Conservation (phyloP, 2,888 invertebrate genomes). For the Epinotia demarniana region DNA sequence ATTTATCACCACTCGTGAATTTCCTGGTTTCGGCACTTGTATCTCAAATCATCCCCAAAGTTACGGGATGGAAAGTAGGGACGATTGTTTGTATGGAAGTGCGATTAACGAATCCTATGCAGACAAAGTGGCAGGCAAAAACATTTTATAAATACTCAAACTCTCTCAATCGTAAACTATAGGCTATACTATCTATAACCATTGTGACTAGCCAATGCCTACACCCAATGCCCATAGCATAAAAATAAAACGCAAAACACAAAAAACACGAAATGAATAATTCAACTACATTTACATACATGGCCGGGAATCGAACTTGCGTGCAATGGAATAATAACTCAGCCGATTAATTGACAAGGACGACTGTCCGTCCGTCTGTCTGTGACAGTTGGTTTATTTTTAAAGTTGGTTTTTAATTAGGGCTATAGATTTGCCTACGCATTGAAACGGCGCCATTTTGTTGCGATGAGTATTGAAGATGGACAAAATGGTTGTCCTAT, state of each 20-base stretch:
- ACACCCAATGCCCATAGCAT: slow-evolving; percentile 4
- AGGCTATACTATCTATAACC: not conserved
- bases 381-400: slow-evolving; percentile 29
- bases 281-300: slow-evolving; percentile 45
- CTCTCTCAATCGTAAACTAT: too few relatives aligned
- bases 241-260: not conserved
- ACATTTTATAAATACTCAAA: too few relatives aligned
- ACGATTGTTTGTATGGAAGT: too few relatives aligned
- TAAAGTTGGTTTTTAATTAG: slow-evolving; percentile 36
- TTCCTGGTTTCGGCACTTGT: too few relatives aligned
- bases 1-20: too few relatives aligned
- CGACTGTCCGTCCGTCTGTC: slow-evolving; percentile 46
- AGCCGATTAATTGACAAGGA: slow-evolving; percentile 47
- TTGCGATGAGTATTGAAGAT: slow-evolving; percentile 2
- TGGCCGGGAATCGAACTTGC: slow-evolving; percentile 33
- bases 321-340: slow-evolving; percentile 45
- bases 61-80: too few relatives aligned
- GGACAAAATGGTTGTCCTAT: not conserved
- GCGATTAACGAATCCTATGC: too few relatives aligned
- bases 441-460: slow-evolving; percentile 20
- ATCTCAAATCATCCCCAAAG: too few relatives aligned
- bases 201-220: not conserved
- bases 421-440: slow-evolving; percentile 43
- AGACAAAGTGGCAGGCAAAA: too few relatives aligned
- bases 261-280: slow-evolving; percentile 40